Percentiles rank a stretch among this genome's conserved stretches.
phyloP scores from a whole-genome alignment of 2,797 vertebrate species.

The Hyperoplus immaculatus region DNA sequence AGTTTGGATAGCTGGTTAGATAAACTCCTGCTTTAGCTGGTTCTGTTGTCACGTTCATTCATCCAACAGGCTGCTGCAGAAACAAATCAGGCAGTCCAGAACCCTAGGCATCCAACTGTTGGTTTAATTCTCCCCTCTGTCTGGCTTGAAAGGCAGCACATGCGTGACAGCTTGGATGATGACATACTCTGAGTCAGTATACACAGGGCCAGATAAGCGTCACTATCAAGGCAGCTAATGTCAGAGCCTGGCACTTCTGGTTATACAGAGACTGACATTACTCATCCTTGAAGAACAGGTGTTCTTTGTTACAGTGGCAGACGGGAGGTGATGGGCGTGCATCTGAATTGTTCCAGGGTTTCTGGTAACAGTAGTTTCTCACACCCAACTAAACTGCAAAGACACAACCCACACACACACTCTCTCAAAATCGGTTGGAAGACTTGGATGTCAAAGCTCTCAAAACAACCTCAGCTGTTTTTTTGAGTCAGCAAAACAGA shows the following conservation, averaged over 20 bases:
- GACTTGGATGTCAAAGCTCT: slow-evolving; percentile 33
- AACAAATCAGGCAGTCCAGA: slow-evolving; percentile 60
- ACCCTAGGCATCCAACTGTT: slow-evolving; percentile 73
- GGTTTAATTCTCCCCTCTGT: slow-evolving; percentile 55
- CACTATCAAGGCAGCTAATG: slow-evolving; percentile 49
- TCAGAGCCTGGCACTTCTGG: slow-evolving; percentile 60
- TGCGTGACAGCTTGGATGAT: slow-evolving; percentile 60
- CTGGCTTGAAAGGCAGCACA: slow-evolving; percentile 40
- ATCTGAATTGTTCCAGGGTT: slow-evolving; percentile 25
- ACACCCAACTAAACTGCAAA: slow-evolving; percentile 10
- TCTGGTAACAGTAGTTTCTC: slow-evolving; percentile 14
- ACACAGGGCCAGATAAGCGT: slow-evolving; percentile 39
- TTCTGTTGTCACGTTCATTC: slow-evolving; percentile 52
- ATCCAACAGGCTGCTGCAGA: slow-evolving; percentile 59
- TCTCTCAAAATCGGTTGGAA: slow-evolving; percentile 8
- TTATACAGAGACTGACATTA: slow-evolving; percentile 64
- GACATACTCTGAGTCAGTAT: slow-evolving; percentile 58
- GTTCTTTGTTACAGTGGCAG: slow-evolving; percentile 44
- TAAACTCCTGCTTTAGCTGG: slow-evolving; percentile 52
- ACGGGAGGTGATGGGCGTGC: slow-evolving; percentile 16
- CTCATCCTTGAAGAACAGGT: slow-evolving; percentile 46
- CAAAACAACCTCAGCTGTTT: slow-evolving; percentile 17
- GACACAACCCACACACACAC: slow-evolving; percentile 16
- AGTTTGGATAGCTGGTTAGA: slow-evolving; percentile 36
- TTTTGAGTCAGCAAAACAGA: slow-evolving; percentile 32